Evolutionary conservation across 2,797 vertebrate species (phyloP).

Genomic region (Enteromius trimaculatus): DNA sequence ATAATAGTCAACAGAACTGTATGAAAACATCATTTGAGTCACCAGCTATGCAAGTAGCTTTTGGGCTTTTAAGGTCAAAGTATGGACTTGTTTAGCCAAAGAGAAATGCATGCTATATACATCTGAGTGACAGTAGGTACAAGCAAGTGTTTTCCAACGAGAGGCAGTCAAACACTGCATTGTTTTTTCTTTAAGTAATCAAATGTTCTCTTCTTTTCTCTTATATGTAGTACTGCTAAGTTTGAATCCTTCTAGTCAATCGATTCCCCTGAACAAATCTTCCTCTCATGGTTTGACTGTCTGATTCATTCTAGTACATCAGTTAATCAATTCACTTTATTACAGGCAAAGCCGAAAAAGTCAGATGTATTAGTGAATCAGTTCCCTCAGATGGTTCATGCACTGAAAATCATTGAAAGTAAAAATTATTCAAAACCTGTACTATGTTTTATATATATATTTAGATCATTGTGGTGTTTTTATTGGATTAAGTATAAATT

Average conservation of each 20-base stretch:
- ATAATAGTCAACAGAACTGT: background rate
- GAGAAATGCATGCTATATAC: background rate
- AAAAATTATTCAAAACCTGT: conserved; percentile 28
- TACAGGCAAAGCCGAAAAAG: background rate
- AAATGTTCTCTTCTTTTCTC: background rate
- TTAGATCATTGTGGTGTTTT: conserved; percentile 61
- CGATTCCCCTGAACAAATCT: background rate
- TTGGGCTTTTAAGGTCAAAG: background rate
- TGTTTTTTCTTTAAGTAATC: background rate
- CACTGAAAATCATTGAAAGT: background rate
- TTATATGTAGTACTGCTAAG: background rate
- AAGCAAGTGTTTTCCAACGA: background rate
- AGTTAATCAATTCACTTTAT: background rate
- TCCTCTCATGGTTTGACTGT: background rate
- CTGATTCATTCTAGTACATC: background rate
- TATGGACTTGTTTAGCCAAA: background rate
- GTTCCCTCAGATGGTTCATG: background rate
- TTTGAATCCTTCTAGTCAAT: background rate
- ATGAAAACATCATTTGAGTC: background rate
- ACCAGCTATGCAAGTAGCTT: background rate
- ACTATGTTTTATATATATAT: background rate
- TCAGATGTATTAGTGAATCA: background rate
- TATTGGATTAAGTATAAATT: conserved; percentile 52
- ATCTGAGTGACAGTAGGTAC: background rate
- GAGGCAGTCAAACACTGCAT: background rate